Conservation (phyloP, 2,888 invertebrate genomes). For the Scaptomyza cyrtandrae region DNA sequence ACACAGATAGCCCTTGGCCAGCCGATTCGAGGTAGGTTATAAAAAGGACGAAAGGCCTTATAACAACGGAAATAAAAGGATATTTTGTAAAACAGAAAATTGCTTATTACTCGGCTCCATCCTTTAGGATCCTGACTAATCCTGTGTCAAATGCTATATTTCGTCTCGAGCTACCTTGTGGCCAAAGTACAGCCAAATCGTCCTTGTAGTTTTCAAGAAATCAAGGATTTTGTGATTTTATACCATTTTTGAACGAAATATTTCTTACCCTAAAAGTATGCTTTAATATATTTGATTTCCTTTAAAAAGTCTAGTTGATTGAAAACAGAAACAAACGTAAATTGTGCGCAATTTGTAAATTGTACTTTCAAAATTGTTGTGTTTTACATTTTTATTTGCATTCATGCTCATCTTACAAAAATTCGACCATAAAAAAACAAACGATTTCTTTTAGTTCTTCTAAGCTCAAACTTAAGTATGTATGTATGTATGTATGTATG, state of each 20-base stretch:
- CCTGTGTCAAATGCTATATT: not conserved
- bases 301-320: too few species aligned
- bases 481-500: not conserved
- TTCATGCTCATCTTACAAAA: constrained; percentile 50
- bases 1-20: not conserved
- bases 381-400: constrained; percentile 42
- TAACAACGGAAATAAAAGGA: not conserved
- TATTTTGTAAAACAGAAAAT: not conserved
- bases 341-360: too few species aligned
- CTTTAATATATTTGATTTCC: not conserved
- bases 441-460: constrained; percentile 26
- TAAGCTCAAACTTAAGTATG: constrained; percentile 24
- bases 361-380: constrained; percentile 67
- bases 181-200: not conserved
- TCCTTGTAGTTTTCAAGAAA: not conserved
- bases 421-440: constrained; percentile 63
- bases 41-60: not conserved
- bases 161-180: too few species aligned
- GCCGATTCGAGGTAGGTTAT: not conserved
- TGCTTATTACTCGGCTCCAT: not conserved
- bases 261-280: not conserved
- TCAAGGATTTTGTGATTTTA: not conserved
- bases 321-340: too few species aligned
- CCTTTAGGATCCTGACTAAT: too few species aligned
- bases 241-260: not conserved